These are phyloP conservation scores for Neelides sp. DNA, from an alignment of 1,140 invertebrate genomes.

Conservation along the genomic window DNA sequence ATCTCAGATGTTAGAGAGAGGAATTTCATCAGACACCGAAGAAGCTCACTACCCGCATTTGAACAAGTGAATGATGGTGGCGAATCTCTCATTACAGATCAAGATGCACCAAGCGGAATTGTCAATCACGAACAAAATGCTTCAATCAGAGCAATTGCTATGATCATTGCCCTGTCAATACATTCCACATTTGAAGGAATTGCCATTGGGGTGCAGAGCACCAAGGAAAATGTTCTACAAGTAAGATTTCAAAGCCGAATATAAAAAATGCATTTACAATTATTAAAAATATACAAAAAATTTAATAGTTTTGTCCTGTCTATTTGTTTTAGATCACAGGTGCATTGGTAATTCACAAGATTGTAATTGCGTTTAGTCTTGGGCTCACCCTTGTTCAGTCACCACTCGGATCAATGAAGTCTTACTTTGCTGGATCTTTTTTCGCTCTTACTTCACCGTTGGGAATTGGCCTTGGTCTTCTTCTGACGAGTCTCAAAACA, in stretches of 20 bases:
- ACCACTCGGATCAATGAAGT: slow-evolving; percentile 43
- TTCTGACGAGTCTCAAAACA: slow-evolving; percentile 36
- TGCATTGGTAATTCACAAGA: slow-evolving; percentile 49
- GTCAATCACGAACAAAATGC: slow-evolving; percentile 23
- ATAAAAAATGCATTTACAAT: slow-evolving; percentile 2
- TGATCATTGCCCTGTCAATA: slow-evolving; percentile 39
- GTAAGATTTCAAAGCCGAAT: slow-evolving; percentile 27
- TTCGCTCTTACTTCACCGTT: slow-evolving; percentile 58
- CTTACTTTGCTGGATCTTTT: slow-evolving; percentile 46
- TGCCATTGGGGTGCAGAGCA: slow-evolving; percentile 44
- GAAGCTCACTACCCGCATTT: slow-evolving; percentile 11
- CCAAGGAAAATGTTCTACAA: slow-evolving; percentile 35
- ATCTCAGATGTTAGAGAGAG: slow-evolving; percentile 38
- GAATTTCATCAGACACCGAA: background rate
- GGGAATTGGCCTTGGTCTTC: slow-evolving; percentile 50
- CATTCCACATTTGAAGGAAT: slow-evolving; percentile 49
- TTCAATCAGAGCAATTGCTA: slow-evolving; percentile 23
- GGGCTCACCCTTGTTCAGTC: slow-evolving; percentile 51
- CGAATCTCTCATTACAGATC: background rate
- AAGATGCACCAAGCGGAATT: slow-evolving; percentile 15
- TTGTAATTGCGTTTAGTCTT: slow-evolving; percentile 47
- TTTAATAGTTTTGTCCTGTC: background rate
- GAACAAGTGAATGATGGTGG: background rate
- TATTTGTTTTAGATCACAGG: slow-evolving; percentile 38
- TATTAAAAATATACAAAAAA: background rate